Evolutionary conservation across 2,888 invertebrate genomes (phyloP), one percentile per base, ranked within the genome.

Genomic region (Drosophila vallismaia): DNA sequence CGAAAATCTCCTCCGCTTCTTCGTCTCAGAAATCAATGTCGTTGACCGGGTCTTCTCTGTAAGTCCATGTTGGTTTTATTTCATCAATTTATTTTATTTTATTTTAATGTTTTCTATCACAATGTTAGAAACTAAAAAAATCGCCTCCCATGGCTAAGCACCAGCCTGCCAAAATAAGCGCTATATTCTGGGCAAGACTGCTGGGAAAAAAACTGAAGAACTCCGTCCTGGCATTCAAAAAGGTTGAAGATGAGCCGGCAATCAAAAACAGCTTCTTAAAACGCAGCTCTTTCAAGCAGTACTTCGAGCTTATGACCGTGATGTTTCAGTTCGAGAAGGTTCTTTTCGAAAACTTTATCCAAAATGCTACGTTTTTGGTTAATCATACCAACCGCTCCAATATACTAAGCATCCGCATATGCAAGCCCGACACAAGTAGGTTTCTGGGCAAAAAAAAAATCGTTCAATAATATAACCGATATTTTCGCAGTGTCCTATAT

Each of bases 171-270:
- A 93, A 94, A n/a, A 94, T 96, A 4, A 97, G 98, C 7, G 94
- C 96, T 14, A 96, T 98, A 72, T 95, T 94, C 90, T 98, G 98
- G 98, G 95, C 95, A 10, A 93, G 96, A 46, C 93, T 95, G 56
- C 92, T 98, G 14, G 96, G 96, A 86, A 94, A 95, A 77, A 94
- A 94, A 76, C 93, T 98, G 79, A 97, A 97, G 89, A 94, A 94
- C 73, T 95, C 97, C 0, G 95, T 97, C 26, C 92, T 97, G 83
- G 94, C 94, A 60, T 97, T 97, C 83, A 95, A 96, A 89, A 94
- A 94, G 85, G 95, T 91, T 31, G 91, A 91, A 68, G 75, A 91
- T 57, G 86, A 90, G 51, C 90, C 91, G 7, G 89, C 82, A 19
- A 71, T 91, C 14, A 94, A 95, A 83, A 92, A 94, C 40, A 95